Base-by-base conservation (phyloP, 2,113 vertebrate genomes). In the Datnioides undecimradiatus region DNA sequence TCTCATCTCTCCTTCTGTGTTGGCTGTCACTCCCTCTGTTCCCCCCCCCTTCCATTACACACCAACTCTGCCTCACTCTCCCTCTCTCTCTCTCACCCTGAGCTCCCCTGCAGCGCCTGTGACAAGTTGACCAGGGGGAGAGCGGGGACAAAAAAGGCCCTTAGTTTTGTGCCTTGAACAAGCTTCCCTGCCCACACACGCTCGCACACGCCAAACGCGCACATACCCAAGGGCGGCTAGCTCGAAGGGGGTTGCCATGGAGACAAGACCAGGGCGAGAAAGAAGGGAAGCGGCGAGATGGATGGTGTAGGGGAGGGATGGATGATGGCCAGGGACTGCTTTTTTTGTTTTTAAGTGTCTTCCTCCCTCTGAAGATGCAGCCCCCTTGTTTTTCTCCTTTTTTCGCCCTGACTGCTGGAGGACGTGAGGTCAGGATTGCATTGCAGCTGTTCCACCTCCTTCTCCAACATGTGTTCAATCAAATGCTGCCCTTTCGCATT, bases 171-270 rank as follows among this genome's bases (percentile, higher is more conserved):
- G 72, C 76, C 87, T 91, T 67, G 68, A 90, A 91, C 90, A 91
- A 90, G 83, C 87, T 66, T 81, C 79, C 78, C 86, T 83, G 83
- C 91, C 71, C 89, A 90, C 88, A 80, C 87, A 85, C 10, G 17
- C 77, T 52, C 68, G 2, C 70, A 41, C 74, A 62, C 80, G 46
- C 57, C 82, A 82, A 40, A 76, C 84, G 59, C 29, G 17, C 87
- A 79, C 83, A 76, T 78, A 90, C 81, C 87, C 87, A 90, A 90
- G 88, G 88, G 91, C 69, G 55, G 85, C 86, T 88, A 87, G 90
- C 91, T 93, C 65, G 64, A 90, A 91, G 89, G 91, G 83, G 89
- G 91, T 93, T 92, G 87, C 89, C 86, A 92, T 92, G 88, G 92
- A 90, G 92, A 93, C 91, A 82, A 88, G 91, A 90, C 88, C 89